These are phyloP conservation scores for Trichoplusia ni DNA, from an alignment of 1,140 invertebrate genomes.

Conservation along the genomic window DNA sequence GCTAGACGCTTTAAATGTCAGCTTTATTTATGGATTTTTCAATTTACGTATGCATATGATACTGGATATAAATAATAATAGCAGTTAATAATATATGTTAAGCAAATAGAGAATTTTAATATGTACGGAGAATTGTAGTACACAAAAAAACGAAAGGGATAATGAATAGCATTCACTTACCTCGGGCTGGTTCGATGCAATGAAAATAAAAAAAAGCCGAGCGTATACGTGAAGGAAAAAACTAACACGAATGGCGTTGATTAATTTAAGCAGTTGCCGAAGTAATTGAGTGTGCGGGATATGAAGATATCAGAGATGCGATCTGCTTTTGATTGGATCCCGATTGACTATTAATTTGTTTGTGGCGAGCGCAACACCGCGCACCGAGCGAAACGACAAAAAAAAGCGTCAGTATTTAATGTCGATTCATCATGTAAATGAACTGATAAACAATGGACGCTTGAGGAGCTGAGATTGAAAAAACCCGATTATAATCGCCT, in stretches of 20 bases:
- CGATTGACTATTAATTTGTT: slow-evolving; percentile 63
- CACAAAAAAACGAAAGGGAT: not conserved
- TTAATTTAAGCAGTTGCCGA: slow-evolving; percentile 49
- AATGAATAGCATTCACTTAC: not conserved
- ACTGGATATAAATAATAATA: too few relatives aligned
- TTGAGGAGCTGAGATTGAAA: not conserved
- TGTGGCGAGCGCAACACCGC: slow-evolving; percentile 33
- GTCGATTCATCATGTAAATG: slow-evolving; percentile 31
- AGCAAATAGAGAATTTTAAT: not conserved
- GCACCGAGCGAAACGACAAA: slow-evolving; percentile 19
- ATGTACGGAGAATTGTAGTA: not conserved
- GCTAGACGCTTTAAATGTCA: too few relatives aligned
- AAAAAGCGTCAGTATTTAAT: slow-evolving; percentile 30
- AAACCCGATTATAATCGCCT: not conserved
- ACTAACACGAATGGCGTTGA: slow-evolving; percentile 42
- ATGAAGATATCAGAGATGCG: slow-evolving; percentile 59
- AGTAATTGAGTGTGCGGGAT: slow-evolving; percentile 46
- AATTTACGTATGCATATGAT: too few relatives aligned
- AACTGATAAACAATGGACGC: slow-evolving; percentile 19
- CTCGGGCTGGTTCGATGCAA: not conserved
- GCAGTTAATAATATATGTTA: too few relatives aligned
- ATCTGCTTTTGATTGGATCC: slow-evolving; percentile 64
- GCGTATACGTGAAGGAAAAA: slow-evolving; percentile 26
- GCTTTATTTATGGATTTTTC: not conserved
- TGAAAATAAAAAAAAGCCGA: not conserved